Evolutionary conservation across 2,113 vertebrate genomes (phyloP), one percentile per base, ranked within the genome.

Genomic region (Phaethon lepturus): DNA sequence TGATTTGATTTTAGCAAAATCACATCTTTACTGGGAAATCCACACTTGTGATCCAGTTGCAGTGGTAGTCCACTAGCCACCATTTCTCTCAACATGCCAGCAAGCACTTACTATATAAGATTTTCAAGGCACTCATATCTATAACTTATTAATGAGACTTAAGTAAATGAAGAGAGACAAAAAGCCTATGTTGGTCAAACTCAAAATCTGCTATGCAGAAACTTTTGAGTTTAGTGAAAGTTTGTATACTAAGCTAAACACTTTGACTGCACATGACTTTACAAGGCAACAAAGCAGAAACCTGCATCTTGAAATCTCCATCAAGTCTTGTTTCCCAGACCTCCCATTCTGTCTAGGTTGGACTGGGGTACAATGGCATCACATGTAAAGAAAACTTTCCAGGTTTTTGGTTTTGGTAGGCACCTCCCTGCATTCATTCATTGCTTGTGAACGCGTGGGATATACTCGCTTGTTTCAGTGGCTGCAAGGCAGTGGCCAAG

Each of bases 1-100:
- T 15, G 25, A 19, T 67, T 84, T 80, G 23, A 13, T 77, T 95
- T 88, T 55, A 86, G 29, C 38, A 80, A 76, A 90, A 74, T 85
- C 63, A 42, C 4, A 17, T 2, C 2, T 42, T 69, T 63, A 19
- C 2, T 10, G 8, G 56, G n/a, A 91, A 94, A 86, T 64, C 33
- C 72, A 11, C 22, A 7, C 40, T 62, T 44, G 23, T 25, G 52
- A 73, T 68, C 28, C 66, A 13, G 20, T 44, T 49, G 33, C 49
- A 59, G 29, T 1, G 4, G 12, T 22, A 31, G 17, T 60, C 33
- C 53, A 10, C 10, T 28, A 71, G 49, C 17, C 40, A 45, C 6
- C 8, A 26, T 35, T 89, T 63, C 24, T 81, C 52, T 72, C 29
- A 40, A 31, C 5, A 15, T 9, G 15, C 9, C 24, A 71, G 33